Evolutionary conservation across 2,797 vertebrate species (phyloP).

Genomic region (Mormyrus hasselquistii): DNA sequence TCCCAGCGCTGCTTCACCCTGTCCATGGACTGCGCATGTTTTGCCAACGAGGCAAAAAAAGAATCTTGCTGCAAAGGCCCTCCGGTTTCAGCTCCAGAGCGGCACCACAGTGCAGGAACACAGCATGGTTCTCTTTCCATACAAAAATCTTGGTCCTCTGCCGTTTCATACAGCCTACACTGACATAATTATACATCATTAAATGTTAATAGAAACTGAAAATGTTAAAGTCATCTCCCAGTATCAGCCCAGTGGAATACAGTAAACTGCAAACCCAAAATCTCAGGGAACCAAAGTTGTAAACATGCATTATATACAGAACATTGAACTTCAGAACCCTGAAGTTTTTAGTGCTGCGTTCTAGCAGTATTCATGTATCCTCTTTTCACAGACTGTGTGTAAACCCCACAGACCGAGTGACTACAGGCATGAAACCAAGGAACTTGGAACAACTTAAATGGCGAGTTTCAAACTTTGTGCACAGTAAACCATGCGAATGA

Average conservation of each 20-base stretch:
- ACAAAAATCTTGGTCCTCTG: not conserved
- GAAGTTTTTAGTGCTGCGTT: not conserved
- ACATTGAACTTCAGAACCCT: not conserved
- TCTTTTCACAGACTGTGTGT: not conserved
- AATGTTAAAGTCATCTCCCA: not conserved
- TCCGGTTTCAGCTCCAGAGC: not conserved
- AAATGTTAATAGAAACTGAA: not conserved
- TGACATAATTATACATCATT: not conserved
- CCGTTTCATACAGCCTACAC: not conserved
- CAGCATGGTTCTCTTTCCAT: not conserved
- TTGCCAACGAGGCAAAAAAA: not conserved
- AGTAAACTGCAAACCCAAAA: not conserved
- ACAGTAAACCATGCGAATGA: not conserved
- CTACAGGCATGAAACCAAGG: not conserved
- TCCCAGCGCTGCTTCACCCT: not conserved
- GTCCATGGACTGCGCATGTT: not conserved
- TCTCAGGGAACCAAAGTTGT: not conserved
- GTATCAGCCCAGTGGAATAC: not conserved
- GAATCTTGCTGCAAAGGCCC: not conserved
- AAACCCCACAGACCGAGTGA: not conserved
- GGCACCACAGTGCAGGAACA: not conserved
- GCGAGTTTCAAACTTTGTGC: not conserved
- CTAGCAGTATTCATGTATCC: not conserved
- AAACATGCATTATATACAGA: not conserved
- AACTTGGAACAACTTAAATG: not conserved